These are phyloP conservation scores for Erpobdella octoculata DNA, from an alignment of 2,888 invertebrate species.

Conservation along the genomic window DNA sequence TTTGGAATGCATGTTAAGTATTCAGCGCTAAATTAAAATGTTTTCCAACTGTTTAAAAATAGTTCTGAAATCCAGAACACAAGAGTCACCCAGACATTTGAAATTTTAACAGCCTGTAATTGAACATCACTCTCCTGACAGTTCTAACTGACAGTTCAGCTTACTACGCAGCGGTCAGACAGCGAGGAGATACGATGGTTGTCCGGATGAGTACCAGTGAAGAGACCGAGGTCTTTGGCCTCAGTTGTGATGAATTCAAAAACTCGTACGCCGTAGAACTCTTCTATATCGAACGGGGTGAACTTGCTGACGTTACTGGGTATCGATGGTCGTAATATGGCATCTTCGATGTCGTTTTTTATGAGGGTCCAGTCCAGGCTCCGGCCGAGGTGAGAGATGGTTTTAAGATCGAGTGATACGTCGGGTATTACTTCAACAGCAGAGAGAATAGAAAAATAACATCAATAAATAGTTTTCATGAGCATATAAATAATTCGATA, in stretches of 20 bases:
- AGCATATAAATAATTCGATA: no score
- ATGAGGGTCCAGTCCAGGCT: slow-evolving; percentile 42
- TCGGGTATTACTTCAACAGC: slow-evolving; percentile 43
- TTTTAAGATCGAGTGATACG: slow-evolving; percentile 47
- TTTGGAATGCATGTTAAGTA: no score
- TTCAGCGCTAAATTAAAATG: no score
- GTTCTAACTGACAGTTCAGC: no score
- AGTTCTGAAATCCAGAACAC: no score
- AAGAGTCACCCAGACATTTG: no score
- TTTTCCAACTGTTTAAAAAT: no score
- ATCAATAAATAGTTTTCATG: no score
- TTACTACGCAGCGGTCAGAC: slow-evolving; percentile 43
- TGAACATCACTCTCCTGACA: no score
- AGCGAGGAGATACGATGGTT: slow-evolving; percentile 41
- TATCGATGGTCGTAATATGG: slow-evolving; percentile 39
- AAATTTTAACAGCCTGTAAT: no score
- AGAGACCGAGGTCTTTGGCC: slow-evolving; percentile 43
- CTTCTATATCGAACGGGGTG: slow-evolving; percentile 42
- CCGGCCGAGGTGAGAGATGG: slow-evolving; percentile 47
- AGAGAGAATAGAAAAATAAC: background rate
- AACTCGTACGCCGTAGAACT: slow-evolving; percentile 45
- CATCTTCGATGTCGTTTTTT: slow-evolving; percentile 40
- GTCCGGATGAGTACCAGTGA: slow-evolving; percentile 43
- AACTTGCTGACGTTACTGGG: slow-evolving; percentile 43
- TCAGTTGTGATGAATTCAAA: slow-evolving; percentile 47